phyloP scores from a whole-genome alignment of 2,113 vertebrate genomes.

The Empidonax alnorum region DNA sequence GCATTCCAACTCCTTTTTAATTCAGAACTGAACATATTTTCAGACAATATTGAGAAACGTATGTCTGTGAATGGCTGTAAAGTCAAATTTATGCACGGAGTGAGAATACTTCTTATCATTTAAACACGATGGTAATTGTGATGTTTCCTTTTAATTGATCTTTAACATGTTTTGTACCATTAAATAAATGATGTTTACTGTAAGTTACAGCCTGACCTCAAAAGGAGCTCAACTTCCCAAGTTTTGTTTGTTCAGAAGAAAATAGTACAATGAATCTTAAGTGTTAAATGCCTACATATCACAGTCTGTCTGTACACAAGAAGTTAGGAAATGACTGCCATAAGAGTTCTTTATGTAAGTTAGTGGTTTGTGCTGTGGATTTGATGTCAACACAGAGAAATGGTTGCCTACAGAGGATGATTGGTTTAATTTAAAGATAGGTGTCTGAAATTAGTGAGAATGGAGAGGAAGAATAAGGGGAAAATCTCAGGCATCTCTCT shows the following conservation, averaged over 20 bases:
- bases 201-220: background rate
- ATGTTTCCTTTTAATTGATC: background rate
- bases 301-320: background rate
- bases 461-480: background rate
- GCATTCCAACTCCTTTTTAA: slow-evolving; percentile 38
- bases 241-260: background rate
- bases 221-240: background rate
- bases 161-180: background rate
- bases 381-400: background rate
- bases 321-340: background rate
- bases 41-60: slow-evolving; percentile 28
- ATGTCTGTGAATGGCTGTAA: background rate
- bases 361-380: background rate
- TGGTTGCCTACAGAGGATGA: background rate
- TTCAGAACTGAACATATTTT: slow-evolving; percentile 43
- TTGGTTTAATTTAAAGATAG: background rate
- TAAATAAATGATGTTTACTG: background rate
- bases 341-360: background rate
- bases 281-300: background rate
- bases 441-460: background rate
- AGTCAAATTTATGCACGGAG: slow-evolving; percentile 1
- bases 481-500: background rate
- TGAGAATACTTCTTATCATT: background rate
- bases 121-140: background rate
- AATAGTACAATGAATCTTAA: background rate